A percentile compares a stretch with the other conserved stretches of the same genome.
Evolutionary conservation across 2,797 vertebrate genomes (phyloP).

Genomic region (Valencia hispanica): DNA sequence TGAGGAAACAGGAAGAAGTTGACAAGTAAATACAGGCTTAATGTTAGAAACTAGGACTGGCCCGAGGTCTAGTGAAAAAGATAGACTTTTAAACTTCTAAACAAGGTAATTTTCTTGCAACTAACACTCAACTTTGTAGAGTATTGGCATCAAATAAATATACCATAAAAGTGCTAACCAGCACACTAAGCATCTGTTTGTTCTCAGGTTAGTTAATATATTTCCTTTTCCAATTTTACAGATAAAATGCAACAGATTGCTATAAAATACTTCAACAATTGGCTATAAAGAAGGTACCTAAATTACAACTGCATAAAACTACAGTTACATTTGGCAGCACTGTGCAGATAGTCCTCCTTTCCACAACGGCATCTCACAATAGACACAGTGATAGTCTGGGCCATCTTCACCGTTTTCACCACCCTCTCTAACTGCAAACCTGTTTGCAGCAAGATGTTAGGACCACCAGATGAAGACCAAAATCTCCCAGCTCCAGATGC

Average conservation of each 20-base stretch:
- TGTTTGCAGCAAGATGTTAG: slow-evolving; percentile 24
- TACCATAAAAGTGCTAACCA: slow-evolving; percentile 9
- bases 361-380: slow-evolving; percentile 19
- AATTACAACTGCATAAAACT: slow-evolving; percentile 4
- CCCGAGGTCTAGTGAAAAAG: slow-evolving; percentile 35
- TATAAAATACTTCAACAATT: slow-evolving; percentile 12
- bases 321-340: slow-evolving; percentile 3
- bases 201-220: slow-evolving; percentile 2
- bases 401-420: slow-evolving; percentile 33
- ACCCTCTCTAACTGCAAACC: slow-evolving; percentile 52
- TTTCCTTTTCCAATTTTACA: background rate
- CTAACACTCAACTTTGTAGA: slow-evolving; percentile 21
- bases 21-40: slow-evolving; percentile 52
- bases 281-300: background rate
- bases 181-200: background rate
- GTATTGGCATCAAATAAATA: slow-evolving; percentile 28
- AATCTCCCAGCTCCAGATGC: slow-evolving; percentile 34
- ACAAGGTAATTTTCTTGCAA: slow-evolving; percentile 33
- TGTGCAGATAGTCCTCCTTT: slow-evolving; percentile 10
- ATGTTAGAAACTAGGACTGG: slow-evolving; percentile 58
- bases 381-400: slow-evolving; percentile 27
- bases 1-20: slow-evolving; percentile 29
- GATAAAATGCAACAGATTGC: slow-evolving; percentile 2
- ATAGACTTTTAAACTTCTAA: slow-evolving; percentile 50
- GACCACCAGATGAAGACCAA: slow-evolving; percentile 51